Evolutionary conservation across 64 coral and sea anemone genomes (phyloP), one percentile per base, ranked within the genome.

Genomic region (Montipora capricornis): DNA sequence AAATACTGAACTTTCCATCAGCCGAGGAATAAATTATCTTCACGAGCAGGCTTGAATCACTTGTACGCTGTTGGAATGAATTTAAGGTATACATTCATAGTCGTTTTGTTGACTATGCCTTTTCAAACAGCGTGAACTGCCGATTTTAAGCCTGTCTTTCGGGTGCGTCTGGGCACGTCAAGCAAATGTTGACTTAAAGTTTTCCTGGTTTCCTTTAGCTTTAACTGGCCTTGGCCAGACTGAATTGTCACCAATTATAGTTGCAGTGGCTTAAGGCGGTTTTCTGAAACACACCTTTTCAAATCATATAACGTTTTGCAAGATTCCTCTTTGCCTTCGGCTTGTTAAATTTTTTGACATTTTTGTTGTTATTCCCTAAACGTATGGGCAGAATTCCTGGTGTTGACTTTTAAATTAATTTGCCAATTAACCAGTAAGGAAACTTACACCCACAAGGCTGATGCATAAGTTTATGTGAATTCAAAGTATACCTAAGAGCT

Each of bases 21-120:
- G 66, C 82, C 62, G 82, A 71, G 82, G 82, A 86, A 86, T 86
- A 68, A 66, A 86, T 73, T 51, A 86, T 86, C 50, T 7, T 69
- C 64, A 70, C 14, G 20, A 10, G 61, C n/a, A 68, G 81, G 14
- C 60, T 37, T 3, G 20, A 66, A 22, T 37, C 37, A 44, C 61
- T 15, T 61, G 45, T 15, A 68, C 16, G 29, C 46, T 76, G 11
- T 24, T 7, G 76, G 49, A 78, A 78, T 78, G 11, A 49, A 17
- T 78, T 48, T 78, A 45, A 49, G 4, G 76, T 19, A 46, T 44
- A 13, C 19, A 37, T 37, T 37, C 53, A 8, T 57, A 57, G 6
- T 49, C 14, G 44, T 12, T 16, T 78, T 49, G 5, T 16, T 7
- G 46, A 7, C 5, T 8, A 0, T 5, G 47, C 12, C 44, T 50